phyloP scores from a whole-genome alignment of 1,140 invertebrate species.

The Riptortus pedestris region DNA sequence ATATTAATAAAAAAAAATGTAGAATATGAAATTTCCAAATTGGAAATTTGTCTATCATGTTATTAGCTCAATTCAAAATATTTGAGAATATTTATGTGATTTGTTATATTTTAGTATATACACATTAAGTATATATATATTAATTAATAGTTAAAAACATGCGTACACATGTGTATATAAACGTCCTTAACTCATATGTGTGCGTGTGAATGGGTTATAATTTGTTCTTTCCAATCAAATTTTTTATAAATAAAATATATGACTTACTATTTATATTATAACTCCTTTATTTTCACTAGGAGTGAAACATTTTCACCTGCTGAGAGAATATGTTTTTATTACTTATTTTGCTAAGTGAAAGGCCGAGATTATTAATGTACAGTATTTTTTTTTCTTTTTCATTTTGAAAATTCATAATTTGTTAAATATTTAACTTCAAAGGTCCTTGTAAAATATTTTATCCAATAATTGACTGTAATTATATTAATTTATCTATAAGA shows the following conservation, averaged over 20 bases:
- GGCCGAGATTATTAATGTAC: neutral
- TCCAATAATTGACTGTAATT: neutral
- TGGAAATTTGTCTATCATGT: neutral
- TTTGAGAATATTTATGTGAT: conserved; percentile 16
- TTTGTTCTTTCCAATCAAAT: neutral
- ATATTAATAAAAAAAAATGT: neutral
- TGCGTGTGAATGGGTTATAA: neutral
- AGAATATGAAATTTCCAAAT: conserved; percentile 8
- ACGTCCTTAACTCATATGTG: neutral
- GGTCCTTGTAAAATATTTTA: neutral
- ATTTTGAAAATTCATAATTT: neutral
- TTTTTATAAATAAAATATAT: neutral
- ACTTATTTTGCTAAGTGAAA: neutral
- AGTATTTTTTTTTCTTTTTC: neutral
- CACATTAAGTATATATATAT: neutral
- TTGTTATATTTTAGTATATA: conserved; percentile 11
- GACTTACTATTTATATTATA: too few species aligned
- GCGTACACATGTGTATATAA: neutral
- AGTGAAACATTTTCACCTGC: too few species aligned
- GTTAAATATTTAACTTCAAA: neutral
- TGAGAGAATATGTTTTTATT: too few species aligned
- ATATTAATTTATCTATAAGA: neutral
- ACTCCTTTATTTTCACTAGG: too few species aligned
- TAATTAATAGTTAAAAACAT: neutral
- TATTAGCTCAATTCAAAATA: conserved; percentile 14